Evolutionary conservation across 2,113 vertebrate species (phyloP).

Genomic region (Pycnonotus jocosus): DNA sequence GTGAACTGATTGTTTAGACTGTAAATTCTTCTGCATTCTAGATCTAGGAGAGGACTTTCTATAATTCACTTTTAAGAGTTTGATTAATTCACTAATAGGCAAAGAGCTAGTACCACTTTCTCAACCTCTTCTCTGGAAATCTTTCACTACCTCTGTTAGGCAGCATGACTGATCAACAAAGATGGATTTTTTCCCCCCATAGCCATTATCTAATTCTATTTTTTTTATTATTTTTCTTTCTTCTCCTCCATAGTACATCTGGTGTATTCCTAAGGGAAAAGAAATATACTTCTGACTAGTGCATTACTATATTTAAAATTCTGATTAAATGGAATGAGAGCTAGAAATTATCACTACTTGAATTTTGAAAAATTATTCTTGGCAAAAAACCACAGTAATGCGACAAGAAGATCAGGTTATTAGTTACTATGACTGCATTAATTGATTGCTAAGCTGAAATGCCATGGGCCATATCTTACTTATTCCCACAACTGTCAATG

Average conservation of each 20-base stretch:
- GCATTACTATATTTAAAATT: slow-evolving; percentile 32
- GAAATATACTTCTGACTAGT: not conserved
- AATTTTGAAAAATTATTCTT: slow-evolving; percentile 4
- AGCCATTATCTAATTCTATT: not conserved
- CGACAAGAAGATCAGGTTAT: not conserved
- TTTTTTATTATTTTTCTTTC: not conserved
- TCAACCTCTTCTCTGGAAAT: not conserved
- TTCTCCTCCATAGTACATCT: not conserved
- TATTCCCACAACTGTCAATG: slow-evolving; percentile 38
- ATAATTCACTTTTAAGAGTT: not conserved
- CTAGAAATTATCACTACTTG: not conserved
- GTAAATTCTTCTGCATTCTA: not conserved
- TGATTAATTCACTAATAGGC: not conserved
- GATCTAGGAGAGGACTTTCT: not conserved
- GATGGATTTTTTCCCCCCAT: not conserved
- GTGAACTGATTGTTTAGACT: not conserved
- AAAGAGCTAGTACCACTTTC: not conserved
- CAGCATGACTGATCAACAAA: not conserved
- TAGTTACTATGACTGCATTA: slow-evolving; percentile 34
- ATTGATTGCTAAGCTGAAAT: slow-evolving; percentile 25
- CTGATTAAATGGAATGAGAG: slow-evolving; percentile 16
- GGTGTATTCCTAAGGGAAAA: slow-evolving; percentile 8
- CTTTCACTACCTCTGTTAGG: not conserved
- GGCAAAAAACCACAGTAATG: not conserved
- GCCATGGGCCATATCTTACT: not conserved